A percentile compares a stretch with the other conserved stretches of the same genome.
Conservation (phyloP, 2,888 invertebrate genomes). For the Tryphoninae sp. region DNA sequence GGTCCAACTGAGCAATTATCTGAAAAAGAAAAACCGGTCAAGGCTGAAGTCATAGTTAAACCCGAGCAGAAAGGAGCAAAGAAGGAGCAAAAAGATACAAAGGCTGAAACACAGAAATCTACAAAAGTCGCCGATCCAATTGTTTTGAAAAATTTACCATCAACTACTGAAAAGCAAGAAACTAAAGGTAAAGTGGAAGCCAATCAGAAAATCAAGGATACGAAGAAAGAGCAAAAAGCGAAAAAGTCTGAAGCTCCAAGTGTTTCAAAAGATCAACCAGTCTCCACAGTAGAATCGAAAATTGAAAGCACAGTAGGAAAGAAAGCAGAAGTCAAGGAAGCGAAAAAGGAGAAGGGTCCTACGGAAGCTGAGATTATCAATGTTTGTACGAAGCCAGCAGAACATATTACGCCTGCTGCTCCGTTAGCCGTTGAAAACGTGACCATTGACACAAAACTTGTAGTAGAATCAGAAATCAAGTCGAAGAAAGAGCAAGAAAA, state of each 20-base stretch:
- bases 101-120: neutral
- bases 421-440: neutral
- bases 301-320: neutral
- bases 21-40: neutral
- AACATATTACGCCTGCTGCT: neutral
- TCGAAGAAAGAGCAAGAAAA: constrained; percentile 17
- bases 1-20: neutral
- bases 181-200: neutral
- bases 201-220: neutral
- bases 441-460: constrained; percentile 10
- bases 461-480: constrained; percentile 10
- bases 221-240: neutral
- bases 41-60: neutral
- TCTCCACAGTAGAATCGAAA: neutral
- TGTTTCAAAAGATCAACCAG: neutral
- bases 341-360: neutral
- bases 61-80: neutral
- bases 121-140: neutral
- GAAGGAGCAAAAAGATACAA: constrained; percentile 3
- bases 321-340: constrained; percentile 7
- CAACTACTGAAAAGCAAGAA: neutral
- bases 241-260: neutral
- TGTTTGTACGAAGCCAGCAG: neutral
- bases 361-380: neutral
- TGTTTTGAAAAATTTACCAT: neutral